Evolutionary conservation across 2,888 invertebrate genomes (phyloP).

Genomic region (Apeira syringaria): DNA sequence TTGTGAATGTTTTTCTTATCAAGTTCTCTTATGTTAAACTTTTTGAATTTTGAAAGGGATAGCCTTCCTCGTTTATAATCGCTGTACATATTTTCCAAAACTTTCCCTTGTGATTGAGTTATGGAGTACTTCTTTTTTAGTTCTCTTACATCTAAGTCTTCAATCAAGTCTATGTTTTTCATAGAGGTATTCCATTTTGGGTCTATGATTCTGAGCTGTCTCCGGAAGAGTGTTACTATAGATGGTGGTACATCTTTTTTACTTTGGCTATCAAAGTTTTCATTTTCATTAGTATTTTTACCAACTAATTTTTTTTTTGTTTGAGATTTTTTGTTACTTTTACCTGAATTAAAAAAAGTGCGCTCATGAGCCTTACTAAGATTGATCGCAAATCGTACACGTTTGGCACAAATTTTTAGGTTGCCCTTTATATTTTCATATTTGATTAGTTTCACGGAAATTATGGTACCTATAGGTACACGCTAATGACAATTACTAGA

Average conservation of each 20-base stretch:
- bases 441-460: no score
- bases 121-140: slow-evolving; percentile 32
- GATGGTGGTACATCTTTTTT: background rate
- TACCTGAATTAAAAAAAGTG: background rate
- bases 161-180: slow-evolving; percentile 38
- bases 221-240: background rate
- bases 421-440: no score
- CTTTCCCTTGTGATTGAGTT: slow-evolving; percentile 22
- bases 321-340: slow-evolving; percentile 25
- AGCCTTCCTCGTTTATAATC: slow-evolving; percentile 33
- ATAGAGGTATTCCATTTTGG: slow-evolving; percentile 34
- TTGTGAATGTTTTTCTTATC: slow-evolving; percentile 18
- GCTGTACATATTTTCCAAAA: slow-evolving; percentile 29
- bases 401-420: no score
- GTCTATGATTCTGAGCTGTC: background rate
- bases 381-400: no score
- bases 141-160: slow-evolving; percentile 29
- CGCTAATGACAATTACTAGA: no score
- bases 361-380: no score
- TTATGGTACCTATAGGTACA: no score
- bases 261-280: background rate
- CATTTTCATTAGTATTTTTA: no score
- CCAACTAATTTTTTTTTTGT: background rate
- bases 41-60: slow-evolving; percentile 21
- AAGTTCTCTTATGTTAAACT: slow-evolving; percentile 19